These are phyloP conservation scores for Engraulis encrasicolus DNA, from an alignment of 2,113 vertebrate species.

Conservation along the genomic window DNA sequence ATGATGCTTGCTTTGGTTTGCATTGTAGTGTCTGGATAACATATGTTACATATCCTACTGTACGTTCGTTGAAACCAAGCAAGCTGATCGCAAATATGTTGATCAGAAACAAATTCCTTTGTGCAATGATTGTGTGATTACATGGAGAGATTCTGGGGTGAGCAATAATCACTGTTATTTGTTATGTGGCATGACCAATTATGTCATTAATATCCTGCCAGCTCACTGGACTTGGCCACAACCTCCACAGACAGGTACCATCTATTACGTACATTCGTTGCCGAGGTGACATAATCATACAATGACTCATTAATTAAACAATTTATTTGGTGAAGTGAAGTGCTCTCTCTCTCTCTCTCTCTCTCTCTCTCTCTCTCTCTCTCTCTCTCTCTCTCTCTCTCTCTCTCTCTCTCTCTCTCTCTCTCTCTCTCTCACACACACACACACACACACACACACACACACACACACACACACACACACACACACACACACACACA, in stretches of 20 bases:
- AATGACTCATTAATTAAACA: constrained; percentile 22
- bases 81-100: background rate
- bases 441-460: too few species aligned
- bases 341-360: background rate
- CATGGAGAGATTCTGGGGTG: background rate
- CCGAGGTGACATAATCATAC: constrained; percentile 6
- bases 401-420: background rate
- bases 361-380: background rate
- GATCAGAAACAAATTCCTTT: background rate
- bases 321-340: constrained; percentile 34
- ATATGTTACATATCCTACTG: background rate
- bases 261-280: constrained; percentile 12
- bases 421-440: too few species aligned
- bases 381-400: background rate
- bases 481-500: too few species aligned
- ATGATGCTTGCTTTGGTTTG: too few species aligned
- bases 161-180: constrained; percentile 8
- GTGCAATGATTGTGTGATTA: background rate
- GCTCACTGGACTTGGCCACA: background rate
- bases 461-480: too few species aligned
- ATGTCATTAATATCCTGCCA: background rate
- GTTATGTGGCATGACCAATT: constrained; percentile 12
- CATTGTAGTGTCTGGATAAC: too few species aligned
- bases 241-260: background rate
- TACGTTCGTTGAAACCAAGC: background rate